Evolutionary conservation across 2,113 vertebrate genomes (phyloP), one percentile per base, ranked within the genome.

Genomic region (Lagopus leucura): DNA sequence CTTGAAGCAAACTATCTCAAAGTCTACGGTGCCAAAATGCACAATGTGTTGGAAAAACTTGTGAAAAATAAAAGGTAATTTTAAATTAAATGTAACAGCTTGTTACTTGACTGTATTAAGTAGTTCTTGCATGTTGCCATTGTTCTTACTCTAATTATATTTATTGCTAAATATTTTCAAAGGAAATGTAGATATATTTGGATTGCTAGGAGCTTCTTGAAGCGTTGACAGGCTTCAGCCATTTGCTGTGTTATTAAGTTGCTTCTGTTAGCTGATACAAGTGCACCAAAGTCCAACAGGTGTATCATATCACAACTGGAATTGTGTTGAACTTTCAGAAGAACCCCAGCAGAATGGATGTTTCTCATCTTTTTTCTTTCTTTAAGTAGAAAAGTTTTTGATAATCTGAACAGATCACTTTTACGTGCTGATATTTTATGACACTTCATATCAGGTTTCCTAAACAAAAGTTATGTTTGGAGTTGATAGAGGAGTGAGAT

Each of bases 31-130:
- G 97, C 96, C 95, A 96, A 97, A 97, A 94, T 96, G 94, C 90
- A 96, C 96, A 34, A 5, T 21, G 7, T 96, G 92, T 97, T 98
- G 89, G 77, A 97, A 96, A 96, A 97, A 91, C 70, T 94, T 95
- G 93, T 96, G 95, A 96, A 96, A 96, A 98, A 98, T 98, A 98
- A 98, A 98, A 47, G 91, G 88, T 96, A 94, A 93, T 93, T 92
- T 97, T 73, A 96, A 97, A 92, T 89, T 93, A 96, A 54, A 92
- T 63, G 8, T 34, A 74, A 32, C 69, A 71, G 18, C 58, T 89
- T 78, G 16, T 92, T 89, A 36, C 81, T 87, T 92, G 82, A 86
- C 61, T 92, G 30, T 61, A 18, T 81, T 70, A 81, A 32, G 28
- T 63, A 25, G 3, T 63, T 91, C 82, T 80, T 86, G 43, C 30